A percentile compares a stretch with the other conserved stretches of the same genome.
Evolutionary conservation across 2,113 vertebrate species (phyloP).

Genomic region (Oncorhynchus kisutch): DNA sequence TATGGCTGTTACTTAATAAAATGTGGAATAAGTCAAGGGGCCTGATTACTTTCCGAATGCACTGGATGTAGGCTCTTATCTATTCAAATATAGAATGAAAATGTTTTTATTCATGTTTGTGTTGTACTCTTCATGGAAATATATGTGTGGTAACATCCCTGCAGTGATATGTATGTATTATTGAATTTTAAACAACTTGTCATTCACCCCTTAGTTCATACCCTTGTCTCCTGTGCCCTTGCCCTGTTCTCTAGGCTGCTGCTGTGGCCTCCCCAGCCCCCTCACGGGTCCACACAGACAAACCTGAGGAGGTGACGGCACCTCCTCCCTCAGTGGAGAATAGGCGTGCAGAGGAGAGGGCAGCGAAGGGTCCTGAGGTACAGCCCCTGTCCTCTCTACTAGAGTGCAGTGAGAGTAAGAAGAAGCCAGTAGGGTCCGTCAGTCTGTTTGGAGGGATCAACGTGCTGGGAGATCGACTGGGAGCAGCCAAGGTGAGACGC

Average conservation of each 20-base stretch:
- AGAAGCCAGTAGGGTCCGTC: constrained; percentile 64
- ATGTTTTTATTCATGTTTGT: too few relatives aligned
- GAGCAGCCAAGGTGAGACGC: too few relatives aligned
- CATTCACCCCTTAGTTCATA: background rate
- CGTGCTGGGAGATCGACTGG: constrained; percentile 22
- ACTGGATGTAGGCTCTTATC: too few relatives aligned
- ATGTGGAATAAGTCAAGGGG: too few relatives aligned
- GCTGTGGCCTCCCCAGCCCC: constrained; percentile 32
- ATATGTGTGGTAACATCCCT: too few relatives aligned
- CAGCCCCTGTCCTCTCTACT: constrained; percentile 25
- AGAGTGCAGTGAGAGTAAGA: constrained; percentile 47
- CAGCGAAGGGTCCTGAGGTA: constrained; percentile 19
- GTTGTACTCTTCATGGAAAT: too few relatives aligned
- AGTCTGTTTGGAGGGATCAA: constrained; percentile 63
- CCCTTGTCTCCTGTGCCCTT: background rate
- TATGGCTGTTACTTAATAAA: too few relatives aligned
- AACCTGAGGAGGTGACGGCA: constrained; percentile 52
- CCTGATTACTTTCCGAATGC: too few relatives aligned
- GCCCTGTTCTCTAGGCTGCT: constrained; percentile 30
- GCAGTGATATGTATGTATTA: too few relatives aligned
- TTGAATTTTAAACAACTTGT: too few relatives aligned
- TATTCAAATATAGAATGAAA: too few relatives aligned
- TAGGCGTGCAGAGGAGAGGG: constrained; percentile 30
- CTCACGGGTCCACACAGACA: constrained; percentile 54
- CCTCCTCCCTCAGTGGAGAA: constrained; percentile 21